Base-by-base conservation (phyloP, 2,113 vertebrate genomes). In the Thalassarche chlororhynchos region DNA sequence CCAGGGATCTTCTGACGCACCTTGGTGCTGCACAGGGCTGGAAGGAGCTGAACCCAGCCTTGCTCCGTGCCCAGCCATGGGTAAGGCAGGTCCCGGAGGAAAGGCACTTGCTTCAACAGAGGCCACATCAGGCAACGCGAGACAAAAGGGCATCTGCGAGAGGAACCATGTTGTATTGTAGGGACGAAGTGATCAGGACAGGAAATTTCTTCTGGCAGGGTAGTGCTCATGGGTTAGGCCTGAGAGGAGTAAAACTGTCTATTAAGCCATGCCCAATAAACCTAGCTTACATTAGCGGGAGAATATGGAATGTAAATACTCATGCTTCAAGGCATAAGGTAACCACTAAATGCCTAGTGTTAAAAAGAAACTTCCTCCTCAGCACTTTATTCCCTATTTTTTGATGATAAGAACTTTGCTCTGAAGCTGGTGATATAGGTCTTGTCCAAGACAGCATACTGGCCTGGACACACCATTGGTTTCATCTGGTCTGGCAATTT, bases 241-340 rank as follows among this genome's bases (percentile, higher is more conserved):
- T 0, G 2, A 93, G 64, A 83, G n/a, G 66, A 64, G 64, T n/a
- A 79, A 70, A 95, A 60, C 40, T 82, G 70, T 61, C 84, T 62
- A 29, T 91, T 87, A 92, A 96, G 55, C 64, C 79, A 78, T 81
- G 87, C 82, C 75, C 71, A 92, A 80, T 91, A 96, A 94, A 78
- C 87, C 68, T 83, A 29, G 71, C 58, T 84, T 75, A 80, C 94
- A 90, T 90, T 93, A 91, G 85, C 0, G 20, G 89, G 64, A 90
- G 85, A 74, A 88, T 71, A 88, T 68, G 89, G 96, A 95, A 97
- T 96, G 91, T 90, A 97, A 97, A 97, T 97, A 83, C 82, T 88
- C 60, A 81, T 95, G 91, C 74, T 96, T 90, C 75, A 91, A 86
- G 89, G 93, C 82, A 80, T 70, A 96, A 93, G n/a, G 78, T 36